These are phyloP conservation scores for Lepidurus couesii DNA, from an alignment of 1,140 invertebrate genomes.

Conservation along the genomic window DNA sequence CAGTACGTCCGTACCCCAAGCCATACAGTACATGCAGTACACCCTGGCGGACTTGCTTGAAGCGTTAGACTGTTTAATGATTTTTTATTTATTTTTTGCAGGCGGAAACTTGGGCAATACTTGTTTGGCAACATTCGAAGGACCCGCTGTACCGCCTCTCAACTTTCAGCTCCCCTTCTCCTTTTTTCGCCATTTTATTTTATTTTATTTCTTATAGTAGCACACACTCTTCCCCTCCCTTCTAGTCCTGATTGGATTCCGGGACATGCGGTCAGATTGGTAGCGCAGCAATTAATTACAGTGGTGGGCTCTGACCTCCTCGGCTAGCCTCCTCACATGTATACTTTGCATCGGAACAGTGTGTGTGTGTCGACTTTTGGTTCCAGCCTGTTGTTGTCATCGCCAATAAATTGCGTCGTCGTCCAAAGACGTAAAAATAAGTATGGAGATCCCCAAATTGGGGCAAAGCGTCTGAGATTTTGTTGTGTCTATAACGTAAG, in stretches of 20 bases:
- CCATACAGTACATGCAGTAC: neutral
- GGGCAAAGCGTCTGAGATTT: neutral
- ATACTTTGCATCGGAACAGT: neutral
- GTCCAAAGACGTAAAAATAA: neutral
- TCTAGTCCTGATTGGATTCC: conserved; percentile 8
- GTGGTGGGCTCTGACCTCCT: neutral
- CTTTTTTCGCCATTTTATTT: neutral
- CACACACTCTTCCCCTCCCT: neutral
- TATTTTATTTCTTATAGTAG: neutral
- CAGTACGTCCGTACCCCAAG: neutral
- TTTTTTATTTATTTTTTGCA: neutral
- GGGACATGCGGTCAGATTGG: conserved; percentile 17
- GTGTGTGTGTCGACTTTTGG: neutral
- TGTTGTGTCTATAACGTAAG: neutral
- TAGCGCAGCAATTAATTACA: conserved; percentile 19
- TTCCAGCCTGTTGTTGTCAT: neutral
- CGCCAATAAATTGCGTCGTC: neutral
- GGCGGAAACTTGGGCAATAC: neutral
- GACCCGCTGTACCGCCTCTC: neutral
- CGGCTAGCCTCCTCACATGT: neutral
- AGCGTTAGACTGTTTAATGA: neutral
- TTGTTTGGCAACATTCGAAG: neutral
- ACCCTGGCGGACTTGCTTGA: neutral
- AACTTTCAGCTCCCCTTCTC: neutral
- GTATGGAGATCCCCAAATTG: neutral